A percentile compares a stretch with the other conserved stretches of the same genome.
phyloP scores from a whole-genome alignment of 2,113 vertebrate species.

The Paracanthobrama guichenoti region DNA sequence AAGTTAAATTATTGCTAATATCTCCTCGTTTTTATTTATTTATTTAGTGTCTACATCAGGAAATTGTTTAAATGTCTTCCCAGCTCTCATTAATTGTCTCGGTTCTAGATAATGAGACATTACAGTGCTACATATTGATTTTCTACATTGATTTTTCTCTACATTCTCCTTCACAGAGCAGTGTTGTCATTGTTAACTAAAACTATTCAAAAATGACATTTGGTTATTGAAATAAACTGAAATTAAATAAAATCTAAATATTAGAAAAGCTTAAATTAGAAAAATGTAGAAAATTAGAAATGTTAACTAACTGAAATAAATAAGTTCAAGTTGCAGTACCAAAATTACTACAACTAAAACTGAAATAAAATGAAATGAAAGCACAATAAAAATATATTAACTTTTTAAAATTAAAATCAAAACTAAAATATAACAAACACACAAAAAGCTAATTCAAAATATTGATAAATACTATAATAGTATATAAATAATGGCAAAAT shows the following conservation, averaged over 20 bases:
- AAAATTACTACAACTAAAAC: too few species aligned
- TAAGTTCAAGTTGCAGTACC: too few species aligned
- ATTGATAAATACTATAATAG: background rate
- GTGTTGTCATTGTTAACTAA: background rate
- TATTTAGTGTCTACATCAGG: background rate
- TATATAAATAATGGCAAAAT: background rate
- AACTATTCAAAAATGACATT: background rate
- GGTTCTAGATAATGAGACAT: constrained; percentile 13
- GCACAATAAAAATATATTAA: background rate
- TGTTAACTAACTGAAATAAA: background rate
- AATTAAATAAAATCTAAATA: background rate
- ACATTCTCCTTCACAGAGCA: background rate
- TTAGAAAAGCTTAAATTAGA: too few species aligned
- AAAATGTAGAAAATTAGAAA: too few species aligned
- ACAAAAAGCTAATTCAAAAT: background rate
- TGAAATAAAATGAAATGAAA: background rate
- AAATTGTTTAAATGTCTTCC: background rate
- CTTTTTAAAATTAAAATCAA: background rate
- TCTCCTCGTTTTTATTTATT: background rate
- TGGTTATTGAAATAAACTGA: background rate
- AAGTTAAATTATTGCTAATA: background rate
- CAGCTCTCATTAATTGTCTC: background rate
- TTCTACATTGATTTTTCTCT: background rate
- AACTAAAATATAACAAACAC: background rate
- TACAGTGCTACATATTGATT: constrained; percentile 20